Conservation (phyloP, 2,797 vertebrate species). For the Liparis tanakae region DNA sequence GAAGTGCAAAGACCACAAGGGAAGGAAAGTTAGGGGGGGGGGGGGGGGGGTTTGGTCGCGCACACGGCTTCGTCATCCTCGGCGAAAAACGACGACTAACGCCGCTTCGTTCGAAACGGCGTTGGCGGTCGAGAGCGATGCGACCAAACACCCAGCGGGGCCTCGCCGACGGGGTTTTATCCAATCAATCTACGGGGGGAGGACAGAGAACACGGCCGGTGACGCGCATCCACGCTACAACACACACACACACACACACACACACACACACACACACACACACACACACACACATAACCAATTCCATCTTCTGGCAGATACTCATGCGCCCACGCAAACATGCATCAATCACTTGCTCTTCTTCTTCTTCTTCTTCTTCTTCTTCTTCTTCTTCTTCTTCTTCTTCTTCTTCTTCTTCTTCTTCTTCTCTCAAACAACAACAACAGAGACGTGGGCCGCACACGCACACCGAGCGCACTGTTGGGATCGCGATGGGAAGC, state of each 20-base stretch:
- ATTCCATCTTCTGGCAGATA: slow-evolving; percentile 66
- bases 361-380: slow-evolving; percentile 2
- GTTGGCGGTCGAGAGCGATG: slow-evolving; percentile 50
- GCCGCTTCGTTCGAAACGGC: slow-evolving; percentile 69
- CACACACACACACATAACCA: slow-evolving; percentile 25
- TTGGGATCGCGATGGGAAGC: slow-evolving; percentile 59
- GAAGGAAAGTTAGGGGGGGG: slow-evolving; percentile 46
- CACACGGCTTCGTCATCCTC: slow-evolving; percentile 64
- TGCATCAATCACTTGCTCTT: slow-evolving; percentile 64
- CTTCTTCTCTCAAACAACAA: slow-evolving; percentile 39
- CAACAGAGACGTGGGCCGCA: slow-evolving; percentile 35
- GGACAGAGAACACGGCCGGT: slow-evolving; percentile 41
- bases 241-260: slow-evolving; percentile 33
- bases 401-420: background rate
- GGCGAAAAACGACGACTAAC: slow-evolving; percentile 60
- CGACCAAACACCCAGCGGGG: slow-evolving; percentile 58
- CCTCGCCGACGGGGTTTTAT: slow-evolving; percentile 56
- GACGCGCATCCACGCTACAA: slow-evolving; percentile 26
- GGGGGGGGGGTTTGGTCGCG: slow-evolving; percentile 66
- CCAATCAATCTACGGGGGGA: slow-evolving; percentile 71
- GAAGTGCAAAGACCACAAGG: slow-evolving; percentile 36
- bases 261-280: slow-evolving; percentile 18
- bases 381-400: background rate
- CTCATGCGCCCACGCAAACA: slow-evolving; percentile 61
- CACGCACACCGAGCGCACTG: slow-evolving; percentile 31